A percentile compares a stretch with the other conserved stretches of the same genome.
phyloP scores from a whole-genome alignment of 53 echinoderm and acorn worm species.

The Holothuria leucospilota region DNA sequence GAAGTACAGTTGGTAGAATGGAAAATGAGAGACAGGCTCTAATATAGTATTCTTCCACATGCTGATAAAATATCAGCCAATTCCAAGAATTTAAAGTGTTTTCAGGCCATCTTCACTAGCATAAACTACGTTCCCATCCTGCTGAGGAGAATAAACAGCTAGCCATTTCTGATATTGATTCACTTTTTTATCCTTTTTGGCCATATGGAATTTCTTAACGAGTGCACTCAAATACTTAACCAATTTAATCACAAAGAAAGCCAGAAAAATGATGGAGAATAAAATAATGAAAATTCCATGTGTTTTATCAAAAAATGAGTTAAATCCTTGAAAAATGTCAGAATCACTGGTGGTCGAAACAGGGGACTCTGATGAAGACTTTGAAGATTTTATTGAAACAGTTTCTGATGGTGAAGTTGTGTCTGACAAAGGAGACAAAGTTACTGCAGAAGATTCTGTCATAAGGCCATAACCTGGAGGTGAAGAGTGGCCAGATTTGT shows the following conservation, averaged over 20 bases:
- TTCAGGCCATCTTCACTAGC: background rate
- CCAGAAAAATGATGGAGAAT: background rate
- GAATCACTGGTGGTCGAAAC: too few relatives aligned
- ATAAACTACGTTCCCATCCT: background rate
- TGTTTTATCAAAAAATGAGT: background rate
- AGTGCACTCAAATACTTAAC: background rate
- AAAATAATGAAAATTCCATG: constrained; percentile 1
- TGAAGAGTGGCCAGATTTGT: too few relatives aligned
- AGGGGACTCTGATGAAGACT: too few relatives aligned
- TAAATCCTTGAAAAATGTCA: background rate
- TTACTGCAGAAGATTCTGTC: too few relatives aligned
- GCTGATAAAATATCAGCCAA: background rate
- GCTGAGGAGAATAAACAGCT: constrained; percentile 9
- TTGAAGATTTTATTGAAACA: too few relatives aligned
- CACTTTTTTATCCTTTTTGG: background rate
- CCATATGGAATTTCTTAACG: background rate
- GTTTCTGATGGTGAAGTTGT: too few relatives aligned
- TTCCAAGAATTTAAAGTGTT: background rate
- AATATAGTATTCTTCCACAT: too few relatives aligned
- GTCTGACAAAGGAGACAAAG: too few relatives aligned
- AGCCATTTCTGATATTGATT: constrained; percentile 32
- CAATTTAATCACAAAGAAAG: background rate
- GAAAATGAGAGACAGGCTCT: too few relatives aligned
- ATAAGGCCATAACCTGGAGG: too few relatives aligned
- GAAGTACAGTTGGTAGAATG: too few relatives aligned